Base-by-base conservation (phyloP, 2,888 invertebrate genomes). In the Pseudolycoriella hygida region DNA sequence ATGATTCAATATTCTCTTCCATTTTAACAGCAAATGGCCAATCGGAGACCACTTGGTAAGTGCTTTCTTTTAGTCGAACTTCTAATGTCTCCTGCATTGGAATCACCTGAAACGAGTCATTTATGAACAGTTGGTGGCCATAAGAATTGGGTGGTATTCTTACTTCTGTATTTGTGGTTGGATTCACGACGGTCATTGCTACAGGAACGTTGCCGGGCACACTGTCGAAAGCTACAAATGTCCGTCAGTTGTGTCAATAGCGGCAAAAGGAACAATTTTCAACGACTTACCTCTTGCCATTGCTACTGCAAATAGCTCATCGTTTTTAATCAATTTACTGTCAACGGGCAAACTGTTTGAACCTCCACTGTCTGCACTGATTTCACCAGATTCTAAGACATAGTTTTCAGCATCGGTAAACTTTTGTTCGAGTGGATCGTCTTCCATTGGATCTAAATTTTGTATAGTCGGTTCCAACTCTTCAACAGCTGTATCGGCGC, bases 331-430 rank as follows among this genome's bases (percentile, higher is more conserved):
- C 32, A 53, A 20, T 41, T 45, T 46, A 37, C 43, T 44, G 8
- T 31, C 46, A 18, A 42, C 31, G 17, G 48, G 52, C 40, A 48
- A 43, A 43, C 46, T 51, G 25, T 42, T 47, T 30, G 46, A 46
- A 42, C 49, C 49, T 53, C 57, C 55, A 54, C 61, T 57, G 57
- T 62, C 53, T 53, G 52, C n/a, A 34, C 66, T 60, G 45, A 70
- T 69, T 54, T 70, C 69, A 43, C 73, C 72, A 11, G 78, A 78
- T 60, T 79, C 78, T 52, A 82, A 65, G 46, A 82, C 80, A 56
- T 80, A 81, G 56, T 78, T 81, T 57, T 83, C 81, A n/a, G 82
- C 82, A 67, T 83, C 83, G 47, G 80, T 74, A 53, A 82, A 80
- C 53, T 77, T 69, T 56, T 77, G 76, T 61, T 77, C 78, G 57